Evolutionary conservation across 2,113 vertebrate species (phyloP).

Genomic region (Thermophis baileyi): DNA sequence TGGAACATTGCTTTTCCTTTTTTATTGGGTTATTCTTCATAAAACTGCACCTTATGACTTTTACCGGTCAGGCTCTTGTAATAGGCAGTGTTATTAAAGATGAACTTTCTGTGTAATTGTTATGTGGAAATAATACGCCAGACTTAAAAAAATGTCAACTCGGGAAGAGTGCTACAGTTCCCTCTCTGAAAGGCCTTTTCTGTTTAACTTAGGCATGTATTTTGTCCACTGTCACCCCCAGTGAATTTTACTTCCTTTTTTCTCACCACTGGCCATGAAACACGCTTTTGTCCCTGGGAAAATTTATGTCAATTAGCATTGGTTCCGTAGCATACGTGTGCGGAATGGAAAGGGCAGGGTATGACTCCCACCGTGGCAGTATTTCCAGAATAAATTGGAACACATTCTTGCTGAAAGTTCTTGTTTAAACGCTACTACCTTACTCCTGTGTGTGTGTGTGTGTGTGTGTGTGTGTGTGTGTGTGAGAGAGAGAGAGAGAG

Average conservation of each 20-base stretch:
- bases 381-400: background rate
- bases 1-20: background rate
- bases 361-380: background rate
- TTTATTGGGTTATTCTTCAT: background rate
- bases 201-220: background rate
- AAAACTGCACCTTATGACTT: background rate
- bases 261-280: slow-evolving; percentile 8
- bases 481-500: no score
- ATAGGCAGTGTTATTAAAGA: background rate
- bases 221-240: background rate
- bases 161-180: background rate
- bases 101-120: background rate
- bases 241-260: slow-evolving; percentile 6
- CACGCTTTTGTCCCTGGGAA: slow-evolving; percentile 1
- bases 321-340: background rate
- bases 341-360: background rate
- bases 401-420: background rate
- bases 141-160: background rate
- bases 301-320: background rate
- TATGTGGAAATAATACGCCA: background rate
- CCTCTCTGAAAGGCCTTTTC: background rate
- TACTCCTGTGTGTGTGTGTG: background rate
- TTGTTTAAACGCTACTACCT: background rate
- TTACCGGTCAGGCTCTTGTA: background rate
- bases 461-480: background rate